phyloP scores from a whole-genome alignment of 1,140 invertebrate species.

The Calephelis virginiensis region DNA sequence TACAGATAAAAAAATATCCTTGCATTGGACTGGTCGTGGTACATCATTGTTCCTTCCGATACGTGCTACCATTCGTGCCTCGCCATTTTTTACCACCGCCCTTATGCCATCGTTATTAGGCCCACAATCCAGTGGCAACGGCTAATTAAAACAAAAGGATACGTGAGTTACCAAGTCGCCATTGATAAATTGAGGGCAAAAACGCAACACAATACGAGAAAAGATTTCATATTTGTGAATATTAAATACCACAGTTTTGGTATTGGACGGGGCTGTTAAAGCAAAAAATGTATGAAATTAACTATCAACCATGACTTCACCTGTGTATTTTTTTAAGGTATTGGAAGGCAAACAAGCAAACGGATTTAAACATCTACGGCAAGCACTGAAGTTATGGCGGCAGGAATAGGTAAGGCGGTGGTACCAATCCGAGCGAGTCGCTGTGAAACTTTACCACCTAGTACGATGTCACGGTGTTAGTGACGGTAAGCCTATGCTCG shows the following conservation, averaged over 20 bases:
- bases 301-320: too few relatives aligned
- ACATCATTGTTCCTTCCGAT: constrained; percentile 61
- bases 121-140: constrained; percentile 24
- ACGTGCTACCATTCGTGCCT: constrained; percentile 54
- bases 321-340: too few relatives aligned
- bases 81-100: constrained; percentile 28
- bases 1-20: constrained; percentile 60
- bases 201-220: constrained; percentile 23
- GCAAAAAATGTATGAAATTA: too few relatives aligned
- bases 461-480: too few relatives aligned
- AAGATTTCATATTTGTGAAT: constrained; percentile 23
- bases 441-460: too few relatives aligned
- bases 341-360: too few relatives aligned
- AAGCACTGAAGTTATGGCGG: too few relatives aligned
- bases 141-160: constrained; percentile 43
- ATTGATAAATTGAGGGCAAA: constrained; percentile 46
- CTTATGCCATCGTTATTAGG: constrained; percentile 29
- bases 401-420: too few relatives aligned
- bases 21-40: constrained; percentile 59
- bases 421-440: too few relatives aligned
- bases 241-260: constrained; percentile 10
- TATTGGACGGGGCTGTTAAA: background rate
- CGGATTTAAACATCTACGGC: too few relatives aligned
- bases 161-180: constrained; percentile 33
- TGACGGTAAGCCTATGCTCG: too few relatives aligned